These are phyloP conservation scores for Fregetta grallaria DNA, from an alignment of 2,113 vertebrate species.

Conservation along the genomic window DNA sequence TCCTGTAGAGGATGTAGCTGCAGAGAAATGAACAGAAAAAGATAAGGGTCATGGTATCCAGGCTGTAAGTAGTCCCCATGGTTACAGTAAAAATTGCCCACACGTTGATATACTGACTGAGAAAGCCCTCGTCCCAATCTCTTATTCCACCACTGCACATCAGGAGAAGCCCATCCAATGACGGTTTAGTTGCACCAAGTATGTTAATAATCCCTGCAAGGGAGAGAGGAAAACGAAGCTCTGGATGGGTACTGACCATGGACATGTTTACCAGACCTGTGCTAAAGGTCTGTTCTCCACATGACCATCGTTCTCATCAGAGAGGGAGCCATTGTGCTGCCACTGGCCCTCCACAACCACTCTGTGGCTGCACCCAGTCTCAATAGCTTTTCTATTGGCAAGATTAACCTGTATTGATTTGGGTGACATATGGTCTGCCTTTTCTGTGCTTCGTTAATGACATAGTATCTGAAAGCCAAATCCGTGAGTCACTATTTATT, in stretches of 20 bases:
- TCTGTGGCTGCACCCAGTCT: not conserved
- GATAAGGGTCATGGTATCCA: slow-evolving; percentile 37
- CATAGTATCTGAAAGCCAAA: not conserved
- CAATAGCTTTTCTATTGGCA: not conserved
- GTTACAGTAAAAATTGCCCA: slow-evolving; percentile 44
- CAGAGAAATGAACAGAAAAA: slow-evolving; percentile 25
- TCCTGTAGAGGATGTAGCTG: slow-evolving; percentile 16
- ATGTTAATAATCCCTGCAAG: not conserved
- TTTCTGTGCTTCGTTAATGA: not conserved
- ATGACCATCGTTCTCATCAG: not conserved
- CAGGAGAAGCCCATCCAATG: not conserved
- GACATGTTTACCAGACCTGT: not conserved
- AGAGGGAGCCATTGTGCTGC: not conserved
- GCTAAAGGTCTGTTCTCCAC: not conserved
- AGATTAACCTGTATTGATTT: not conserved
- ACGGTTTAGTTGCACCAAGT: not conserved
- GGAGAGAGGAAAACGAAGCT: not conserved
- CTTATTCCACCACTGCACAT: not conserved
- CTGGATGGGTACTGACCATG: not conserved
- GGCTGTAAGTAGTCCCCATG: slow-evolving; percentile 44
- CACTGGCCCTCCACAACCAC: not conserved
- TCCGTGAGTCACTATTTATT: not conserved
- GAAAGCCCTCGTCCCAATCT: not conserved
- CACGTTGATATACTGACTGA: slow-evolving; percentile 3
- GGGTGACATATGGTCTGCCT: not conserved